These are phyloP conservation scores for Pangasianodon hypophthalmus DNA, from an alignment of 2,113 vertebrate species.

Conservation along the genomic window DNA sequence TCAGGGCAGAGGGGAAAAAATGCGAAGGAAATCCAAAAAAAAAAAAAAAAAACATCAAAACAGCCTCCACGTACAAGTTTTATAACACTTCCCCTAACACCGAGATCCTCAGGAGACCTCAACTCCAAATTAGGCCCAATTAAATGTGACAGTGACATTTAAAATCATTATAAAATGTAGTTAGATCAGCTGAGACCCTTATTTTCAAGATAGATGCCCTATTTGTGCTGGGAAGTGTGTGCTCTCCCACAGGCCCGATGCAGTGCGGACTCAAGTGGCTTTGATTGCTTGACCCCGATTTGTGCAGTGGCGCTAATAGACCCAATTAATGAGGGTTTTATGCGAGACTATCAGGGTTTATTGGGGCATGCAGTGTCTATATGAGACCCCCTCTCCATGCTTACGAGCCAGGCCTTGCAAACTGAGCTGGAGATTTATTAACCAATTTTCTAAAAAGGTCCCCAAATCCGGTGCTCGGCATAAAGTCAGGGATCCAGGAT, in stretches of 20 bases:
- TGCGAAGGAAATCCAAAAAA: slow-evolving; percentile 48
- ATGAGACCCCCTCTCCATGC: slow-evolving; percentile 36
- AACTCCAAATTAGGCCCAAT: slow-evolving; percentile 39
- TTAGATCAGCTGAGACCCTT: slow-evolving; percentile 22
- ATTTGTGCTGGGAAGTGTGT: slow-evolving; percentile 23
- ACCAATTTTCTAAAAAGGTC: slow-evolving; percentile 67
- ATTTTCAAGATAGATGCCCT: slow-evolving; percentile 35
- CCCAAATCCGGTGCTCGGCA: slow-evolving; percentile 49
- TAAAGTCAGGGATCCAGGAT: slow-evolving; percentile 61
- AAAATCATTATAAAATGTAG: slow-evolving; percentile 18
- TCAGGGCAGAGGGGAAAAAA: slow-evolving; percentile 46
- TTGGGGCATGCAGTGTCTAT: slow-evolving; percentile 58
- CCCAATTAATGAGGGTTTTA: slow-evolving; percentile 68
- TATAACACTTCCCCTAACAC: slow-evolving; percentile 26
- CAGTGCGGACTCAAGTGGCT: slow-evolving; percentile 36
- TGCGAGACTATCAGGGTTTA: slow-evolving; percentile 66
- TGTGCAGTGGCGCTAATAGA: slow-evolving; percentile 53
- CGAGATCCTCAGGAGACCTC: slow-evolving; percentile 31
- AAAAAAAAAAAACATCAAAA: slow-evolving; percentile 41
- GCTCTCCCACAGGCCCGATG: slow-evolving; percentile 20
- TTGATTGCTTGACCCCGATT: slow-evolving; percentile 57
- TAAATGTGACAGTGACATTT: slow-evolving; percentile 48
- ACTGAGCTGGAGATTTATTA: slow-evolving; percentile 68
- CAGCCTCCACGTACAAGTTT: slow-evolving; percentile 20
- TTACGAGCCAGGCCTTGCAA: slow-evolving; percentile 59